phyloP scores from a whole-genome alignment of 2,113 vertebrate genomes.

The Eonycteris spelaea region DNA sequence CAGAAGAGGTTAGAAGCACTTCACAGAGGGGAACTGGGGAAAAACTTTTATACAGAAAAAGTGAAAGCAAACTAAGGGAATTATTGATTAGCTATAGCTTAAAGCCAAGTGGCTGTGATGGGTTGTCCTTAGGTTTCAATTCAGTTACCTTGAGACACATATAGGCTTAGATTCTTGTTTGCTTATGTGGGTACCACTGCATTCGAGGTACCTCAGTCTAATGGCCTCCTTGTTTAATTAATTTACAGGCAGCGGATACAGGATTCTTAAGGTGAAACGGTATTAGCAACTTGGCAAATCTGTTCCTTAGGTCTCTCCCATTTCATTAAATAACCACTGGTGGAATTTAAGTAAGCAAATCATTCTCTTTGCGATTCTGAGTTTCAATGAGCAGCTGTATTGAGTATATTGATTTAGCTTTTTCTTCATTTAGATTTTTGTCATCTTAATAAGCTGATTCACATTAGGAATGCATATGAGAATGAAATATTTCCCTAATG shows the following conservation, averaged over 20 bases:
- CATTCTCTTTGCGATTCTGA: neutral
- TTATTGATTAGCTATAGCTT: neutral
- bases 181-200: neutral
- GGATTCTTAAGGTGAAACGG: neutral
- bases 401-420: slow-evolving; percentile 45
- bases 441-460: slow-evolving; percentile 44
- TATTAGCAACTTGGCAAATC: neutral
- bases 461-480: slow-evolving; percentile 47
- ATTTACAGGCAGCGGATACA: neutral
- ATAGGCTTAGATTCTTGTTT: neutral
- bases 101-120: neutral
- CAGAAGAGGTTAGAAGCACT: neutral
- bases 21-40: too few species aligned
- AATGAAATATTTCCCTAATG: slow-evolving; percentile 52
- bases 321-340: neutral
- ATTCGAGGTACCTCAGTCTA: neutral
- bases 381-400: slow-evolving; percentile 50
- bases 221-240: neutral
- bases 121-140: neutral
- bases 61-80: neutral
- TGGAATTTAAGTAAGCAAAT: slow-evolving; percentile 20
- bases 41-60: neutral
- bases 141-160: neutral
- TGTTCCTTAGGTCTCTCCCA: neutral
- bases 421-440: slow-evolving; percentile 55